Conservation (phyloP, 2,113 vertebrate species). For the Etheostoma cragini region DNA sequence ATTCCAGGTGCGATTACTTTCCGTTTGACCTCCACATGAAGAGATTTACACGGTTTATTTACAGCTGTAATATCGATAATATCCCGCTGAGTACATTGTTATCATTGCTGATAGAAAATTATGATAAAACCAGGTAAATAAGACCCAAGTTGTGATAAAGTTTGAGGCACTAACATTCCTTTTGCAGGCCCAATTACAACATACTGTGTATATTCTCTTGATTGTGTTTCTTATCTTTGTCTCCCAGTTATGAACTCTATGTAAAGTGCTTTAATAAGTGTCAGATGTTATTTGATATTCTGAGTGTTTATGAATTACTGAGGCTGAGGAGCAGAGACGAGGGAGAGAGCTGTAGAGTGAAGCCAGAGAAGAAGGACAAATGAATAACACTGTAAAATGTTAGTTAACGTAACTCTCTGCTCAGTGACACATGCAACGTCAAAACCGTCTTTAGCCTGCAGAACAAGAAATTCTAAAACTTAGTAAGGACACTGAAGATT, state of each 20-base stretch:
- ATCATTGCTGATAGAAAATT: background rate
- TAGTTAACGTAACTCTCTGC: slow-evolving; percentile 8
- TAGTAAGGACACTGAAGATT: background rate
- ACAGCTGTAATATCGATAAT: background rate
- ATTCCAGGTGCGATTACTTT: background rate
- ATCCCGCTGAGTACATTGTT: background rate
- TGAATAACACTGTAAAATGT: background rate
- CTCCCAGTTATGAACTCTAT: no score
- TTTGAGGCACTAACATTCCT: background rate
- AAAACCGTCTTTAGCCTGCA: background rate
- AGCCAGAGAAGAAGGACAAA: background rate
- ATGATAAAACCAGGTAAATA: background rate
- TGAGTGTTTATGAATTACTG: background rate
- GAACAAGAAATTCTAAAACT: background rate
- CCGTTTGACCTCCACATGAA: background rate
- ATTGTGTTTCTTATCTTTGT: background rate
- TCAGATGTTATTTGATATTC: background rate
- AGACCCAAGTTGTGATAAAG: background rate
- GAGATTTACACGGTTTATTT: background rate
- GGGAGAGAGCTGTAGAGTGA: background rate
- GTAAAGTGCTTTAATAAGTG: background rate
- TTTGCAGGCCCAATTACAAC: background rate
- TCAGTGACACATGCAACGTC: slow-evolving; percentile 3
- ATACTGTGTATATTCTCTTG: background rate
- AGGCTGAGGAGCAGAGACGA: background rate